These are phyloP conservation scores for Hydraecia micacea DNA, from an alignment of 2,888 invertebrate genomes.

Conservation along the genomic window DNA sequence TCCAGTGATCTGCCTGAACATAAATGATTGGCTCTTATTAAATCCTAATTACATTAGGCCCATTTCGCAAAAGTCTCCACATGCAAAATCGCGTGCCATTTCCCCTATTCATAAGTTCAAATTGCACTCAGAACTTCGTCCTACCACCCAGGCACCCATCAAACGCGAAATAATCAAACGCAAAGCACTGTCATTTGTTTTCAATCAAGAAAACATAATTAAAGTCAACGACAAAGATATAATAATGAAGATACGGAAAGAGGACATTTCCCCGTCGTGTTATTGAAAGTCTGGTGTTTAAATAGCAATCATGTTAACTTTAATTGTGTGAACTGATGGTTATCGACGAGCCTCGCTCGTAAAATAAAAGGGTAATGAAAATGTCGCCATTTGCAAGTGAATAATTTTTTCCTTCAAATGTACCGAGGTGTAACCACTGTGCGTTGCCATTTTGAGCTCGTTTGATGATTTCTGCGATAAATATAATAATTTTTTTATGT, in stretches of 20 bases:
- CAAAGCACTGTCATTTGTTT: conserved; percentile 51
- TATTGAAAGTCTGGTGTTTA: conserved; percentile 62
- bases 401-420: conserved; percentile 48
- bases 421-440: conserved; percentile 43
- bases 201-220: conserved; percentile 60
- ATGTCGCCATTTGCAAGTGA: conserved; percentile 59
- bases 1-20: background rate
- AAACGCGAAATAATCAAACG: conserved; percentile 28
- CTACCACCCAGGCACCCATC: background rate
- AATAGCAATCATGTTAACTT: conserved; percentile 71
- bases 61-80: background rate
- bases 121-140: conserved; percentile 24
- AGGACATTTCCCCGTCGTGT: conserved; percentile 47
- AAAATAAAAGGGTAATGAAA: conserved; percentile 64
- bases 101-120: conserved; percentile 21
- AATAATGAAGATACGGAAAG: conserved; percentile 53
- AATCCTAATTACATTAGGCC: background rate
- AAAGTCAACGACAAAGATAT: conserved; percentile 53
- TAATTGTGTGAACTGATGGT: conserved; percentile 76
- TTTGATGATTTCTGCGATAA: conserved; percentile 48
- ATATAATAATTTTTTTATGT: conserved; percentile 28
- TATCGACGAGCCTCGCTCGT: conserved; percentile 64
- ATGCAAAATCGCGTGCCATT: conserved; percentile 35
- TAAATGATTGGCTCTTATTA: conserved; percentile 1
- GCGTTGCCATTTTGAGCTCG: conserved; percentile 38